Evolutionary conservation across 2,113 vertebrate genomes (phyloP).

Genomic region (Ammodytes marinus): DNA sequence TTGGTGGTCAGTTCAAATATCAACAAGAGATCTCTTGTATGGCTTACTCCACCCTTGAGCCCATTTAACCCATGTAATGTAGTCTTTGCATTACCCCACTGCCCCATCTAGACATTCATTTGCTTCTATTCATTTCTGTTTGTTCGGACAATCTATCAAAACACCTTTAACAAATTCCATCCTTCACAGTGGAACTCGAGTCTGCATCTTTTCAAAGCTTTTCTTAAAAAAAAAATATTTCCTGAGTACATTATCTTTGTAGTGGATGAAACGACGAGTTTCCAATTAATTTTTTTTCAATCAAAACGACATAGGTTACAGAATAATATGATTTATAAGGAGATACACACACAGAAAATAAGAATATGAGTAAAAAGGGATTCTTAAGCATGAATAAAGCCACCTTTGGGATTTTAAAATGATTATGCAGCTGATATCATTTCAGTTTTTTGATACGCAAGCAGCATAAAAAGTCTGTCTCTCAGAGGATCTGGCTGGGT

Average conservation of each 20-base stretch:
- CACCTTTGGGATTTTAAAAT: neutral
- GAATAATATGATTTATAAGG: too few species aligned
- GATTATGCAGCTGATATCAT: neutral
- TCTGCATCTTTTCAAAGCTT: neutral
- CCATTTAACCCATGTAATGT: neutral
- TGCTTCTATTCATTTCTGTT: neutral
- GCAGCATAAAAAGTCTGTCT: neutral
- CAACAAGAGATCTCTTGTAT: too few species aligned
- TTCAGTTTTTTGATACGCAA: neutral
- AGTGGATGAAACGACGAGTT: slow-evolving; percentile 2
- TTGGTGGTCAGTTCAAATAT: too few species aligned
- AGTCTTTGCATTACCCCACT: neutral
- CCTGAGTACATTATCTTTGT: neutral
- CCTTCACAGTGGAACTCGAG: neutral
- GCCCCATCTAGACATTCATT: neutral
- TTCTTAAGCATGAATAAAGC: too few species aligned
- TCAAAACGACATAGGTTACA: too few species aligned
- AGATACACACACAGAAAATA: too few species aligned
- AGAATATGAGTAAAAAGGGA: too few species aligned
- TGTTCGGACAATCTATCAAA: neutral
- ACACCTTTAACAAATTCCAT: neutral
- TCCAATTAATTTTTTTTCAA: neutral
- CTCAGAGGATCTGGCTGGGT: neutral
- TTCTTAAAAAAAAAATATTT: too few species aligned
- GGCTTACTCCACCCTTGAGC: too few species aligned